These are phyloP conservation scores for Parasteatoda tepidariorum DNA, from an alignment of 1,140 invertebrate genomes.

Conservation along the genomic window DNA sequence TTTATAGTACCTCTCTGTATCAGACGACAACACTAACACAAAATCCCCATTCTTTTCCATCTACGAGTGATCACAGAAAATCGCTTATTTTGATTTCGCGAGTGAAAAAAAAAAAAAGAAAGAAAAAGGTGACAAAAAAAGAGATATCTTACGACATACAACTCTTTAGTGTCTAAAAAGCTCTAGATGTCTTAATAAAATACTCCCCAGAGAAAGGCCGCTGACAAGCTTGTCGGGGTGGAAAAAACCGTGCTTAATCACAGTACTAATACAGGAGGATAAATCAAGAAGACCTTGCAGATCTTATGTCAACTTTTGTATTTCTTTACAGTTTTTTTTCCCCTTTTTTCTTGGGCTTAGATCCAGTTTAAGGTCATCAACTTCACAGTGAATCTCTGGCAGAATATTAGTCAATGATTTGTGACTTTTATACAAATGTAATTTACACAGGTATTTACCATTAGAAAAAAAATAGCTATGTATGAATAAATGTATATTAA, in stretches of 20 bases:
- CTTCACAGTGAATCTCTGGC: no score
- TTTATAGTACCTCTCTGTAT: no score
- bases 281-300: constrained; percentile 7
- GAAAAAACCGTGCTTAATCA: constrained; percentile 25
- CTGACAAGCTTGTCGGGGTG: constrained; percentile 9
- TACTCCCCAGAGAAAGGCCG: neutral
- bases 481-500: no score
- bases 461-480: no score
- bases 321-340: no score
- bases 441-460: no score
- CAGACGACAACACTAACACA: constrained; percentile 11
- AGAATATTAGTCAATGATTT: no score
- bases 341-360: no score
- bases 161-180: constrained; percentile 49
- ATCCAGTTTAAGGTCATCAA: no score
- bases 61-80: constrained; percentile 9
- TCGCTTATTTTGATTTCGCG: neutral
- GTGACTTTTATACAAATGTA: no score
- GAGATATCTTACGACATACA: constrained; percentile 2
- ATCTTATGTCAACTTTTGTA: no score
- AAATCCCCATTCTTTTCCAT: neutral
- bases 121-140: constrained; percentile 15
- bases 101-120: neutral
- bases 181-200: constrained; percentile 35
- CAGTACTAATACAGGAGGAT: constrained; percentile 31